These are phyloP conservation scores for Tanypteryx hageni DNA, from an alignment of 2,888 invertebrate species.

Conservation along the genomic window DNA sequence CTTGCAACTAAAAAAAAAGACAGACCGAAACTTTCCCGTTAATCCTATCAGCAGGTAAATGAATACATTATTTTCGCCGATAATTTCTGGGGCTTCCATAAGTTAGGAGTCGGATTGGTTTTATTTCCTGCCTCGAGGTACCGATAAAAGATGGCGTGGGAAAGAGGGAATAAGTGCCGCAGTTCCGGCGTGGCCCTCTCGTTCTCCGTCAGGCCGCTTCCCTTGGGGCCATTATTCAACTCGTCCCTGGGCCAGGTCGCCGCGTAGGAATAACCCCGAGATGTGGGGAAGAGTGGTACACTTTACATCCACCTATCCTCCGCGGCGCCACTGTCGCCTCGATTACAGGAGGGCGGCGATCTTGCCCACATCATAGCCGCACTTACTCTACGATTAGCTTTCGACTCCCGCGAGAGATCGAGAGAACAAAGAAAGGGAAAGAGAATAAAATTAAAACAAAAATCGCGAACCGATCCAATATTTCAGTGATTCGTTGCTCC, in stretches of 20 bases:
- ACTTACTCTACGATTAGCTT: neutral
- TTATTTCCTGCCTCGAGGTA: neutral
- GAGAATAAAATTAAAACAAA: too few relatives aligned
- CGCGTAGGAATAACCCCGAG: neutral
- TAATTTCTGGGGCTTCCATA: too few relatives aligned
- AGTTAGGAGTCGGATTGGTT: neutral
- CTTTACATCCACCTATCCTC: neutral
- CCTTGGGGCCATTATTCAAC: conserved; percentile 5
- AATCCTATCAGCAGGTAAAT: too few relatives aligned
- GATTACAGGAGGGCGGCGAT: too few relatives aligned
- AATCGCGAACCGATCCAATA: too few relatives aligned
- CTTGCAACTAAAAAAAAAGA: too few relatives aligned
- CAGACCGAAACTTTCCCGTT: too few relatives aligned
- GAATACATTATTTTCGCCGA: too few relatives aligned
- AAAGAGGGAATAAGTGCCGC: neutral
- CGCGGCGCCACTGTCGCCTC: neutral
- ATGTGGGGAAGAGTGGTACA: neutral
- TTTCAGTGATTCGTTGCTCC: too few relatives aligned
- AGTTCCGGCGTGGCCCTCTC: neutral
- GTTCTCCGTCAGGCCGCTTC: neutral
- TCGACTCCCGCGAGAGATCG: neutral
- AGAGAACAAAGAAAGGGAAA: too few relatives aligned
- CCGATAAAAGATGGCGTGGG: neutral
- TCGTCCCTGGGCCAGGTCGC: neutral
- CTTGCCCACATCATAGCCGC: too few relatives aligned